These are phyloP conservation scores for Pollenia angustigena DNA, from an alignment of 2,888 invertebrate genomes.

Conservation along the genomic window DNA sequence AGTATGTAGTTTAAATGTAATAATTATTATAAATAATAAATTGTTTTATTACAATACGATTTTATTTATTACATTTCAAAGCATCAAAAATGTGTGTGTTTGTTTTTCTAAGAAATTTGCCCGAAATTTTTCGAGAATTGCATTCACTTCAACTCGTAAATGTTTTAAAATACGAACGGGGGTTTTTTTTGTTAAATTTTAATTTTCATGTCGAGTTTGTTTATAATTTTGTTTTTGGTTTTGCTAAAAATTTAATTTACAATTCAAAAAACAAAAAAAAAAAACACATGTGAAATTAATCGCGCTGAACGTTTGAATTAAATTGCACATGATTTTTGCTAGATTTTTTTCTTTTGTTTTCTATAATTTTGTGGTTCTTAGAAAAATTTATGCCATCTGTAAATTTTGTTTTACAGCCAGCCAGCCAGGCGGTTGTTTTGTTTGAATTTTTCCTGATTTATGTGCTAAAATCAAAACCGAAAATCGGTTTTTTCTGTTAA, in stretches of 20 bases:
- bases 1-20: neutral
- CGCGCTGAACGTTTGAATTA: conserved; percentile 15
- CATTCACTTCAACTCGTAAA: conserved; percentile 4
- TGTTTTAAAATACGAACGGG: neutral
- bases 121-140: neutral
- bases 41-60: neutral
- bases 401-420: conserved; percentile 46
- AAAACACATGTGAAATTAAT: conserved; percentile 34
- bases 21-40: neutral
- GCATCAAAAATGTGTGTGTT: neutral
- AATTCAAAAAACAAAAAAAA: conserved; percentile 8
- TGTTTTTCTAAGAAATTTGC: conserved; percentile 8
- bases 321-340: conserved; percentile 46
- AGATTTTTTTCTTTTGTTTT: conserved; percentile 6
- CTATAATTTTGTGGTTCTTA: conserved; percentile 31
- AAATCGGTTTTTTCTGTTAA: conserved; percentile 45
- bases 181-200: conserved; percentile 4
- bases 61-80: conserved; percentile 7
- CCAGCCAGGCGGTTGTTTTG: neutral
- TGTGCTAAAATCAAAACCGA: conserved; percentile 23
- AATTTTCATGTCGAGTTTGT: conserved; percentile 5
- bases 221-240: conserved; percentile 1
- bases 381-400: conserved; percentile 49
- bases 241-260: conserved; percentile 13
- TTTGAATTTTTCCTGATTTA: conserved; percentile 5